Conservation (phyloP, 2,888 invertebrate genomes). For the Linyphia triangularis region DNA sequence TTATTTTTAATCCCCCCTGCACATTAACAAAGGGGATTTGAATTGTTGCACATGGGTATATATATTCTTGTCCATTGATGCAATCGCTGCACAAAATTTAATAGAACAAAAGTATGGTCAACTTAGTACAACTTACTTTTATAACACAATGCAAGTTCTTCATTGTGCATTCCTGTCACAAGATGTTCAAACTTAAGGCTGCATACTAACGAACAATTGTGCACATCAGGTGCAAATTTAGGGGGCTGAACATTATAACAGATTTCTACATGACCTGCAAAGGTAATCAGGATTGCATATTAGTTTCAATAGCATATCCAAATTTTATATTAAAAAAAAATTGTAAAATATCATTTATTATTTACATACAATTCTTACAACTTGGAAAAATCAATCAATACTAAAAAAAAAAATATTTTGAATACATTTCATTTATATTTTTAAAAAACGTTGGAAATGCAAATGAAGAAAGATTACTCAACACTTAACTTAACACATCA, state of each 20-base stretch:
- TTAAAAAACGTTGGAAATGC: too few relatives aligned
- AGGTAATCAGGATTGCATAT: not conserved
- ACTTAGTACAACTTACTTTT: slow-evolving; percentile 69
- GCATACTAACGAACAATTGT: slow-evolving; percentile 64
- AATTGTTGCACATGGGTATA: too few relatives aligned
- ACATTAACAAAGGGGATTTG: too few relatives aligned
- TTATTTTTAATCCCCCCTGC: too few relatives aligned
- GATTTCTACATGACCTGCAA: slow-evolving; percentile 48
- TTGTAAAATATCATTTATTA: not conserved
- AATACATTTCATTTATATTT: not conserved
- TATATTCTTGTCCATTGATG: too few relatives aligned
- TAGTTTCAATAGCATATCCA: too few relatives aligned
- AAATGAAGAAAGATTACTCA: too few relatives aligned
- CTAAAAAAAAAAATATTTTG: not conserved
- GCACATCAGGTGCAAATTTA: not conserved
- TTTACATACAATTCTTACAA: not conserved
- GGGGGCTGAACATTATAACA: slow-evolving; percentile 42
- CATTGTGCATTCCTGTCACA: slow-evolving; percentile 33
- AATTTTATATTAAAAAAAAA: too few relatives aligned
- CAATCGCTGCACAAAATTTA: too few relatives aligned
- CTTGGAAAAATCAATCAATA: not conserved
- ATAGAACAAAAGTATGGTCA: too few relatives aligned
- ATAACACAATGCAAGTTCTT: slow-evolving; percentile 51
- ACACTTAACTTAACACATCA: too few relatives aligned
- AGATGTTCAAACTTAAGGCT: slow-evolving; percentile 62